Percentiles rank a stretch among this genome's conserved stretches.
Conservation (phyloP, 2,797 vertebrate species). For the Hippopotamyrus pictus region DNA sequence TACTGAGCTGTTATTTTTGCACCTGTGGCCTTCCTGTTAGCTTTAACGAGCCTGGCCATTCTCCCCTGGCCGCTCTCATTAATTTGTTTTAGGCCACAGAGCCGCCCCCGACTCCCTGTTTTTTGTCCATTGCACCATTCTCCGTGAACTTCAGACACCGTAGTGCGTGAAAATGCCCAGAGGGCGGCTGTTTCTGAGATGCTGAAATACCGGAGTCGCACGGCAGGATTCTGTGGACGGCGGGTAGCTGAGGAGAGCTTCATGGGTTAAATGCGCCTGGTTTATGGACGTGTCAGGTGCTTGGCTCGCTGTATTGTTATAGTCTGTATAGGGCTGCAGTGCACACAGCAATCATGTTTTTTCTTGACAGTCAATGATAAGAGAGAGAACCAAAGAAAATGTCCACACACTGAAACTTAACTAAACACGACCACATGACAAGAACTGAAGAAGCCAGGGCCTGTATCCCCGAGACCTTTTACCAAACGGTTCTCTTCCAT, state of each 20-base stretch:
- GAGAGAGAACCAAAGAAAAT: neutral
- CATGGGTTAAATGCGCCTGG: neutral
- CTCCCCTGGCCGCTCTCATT: neutral
- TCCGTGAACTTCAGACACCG: neutral
- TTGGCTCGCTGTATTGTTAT: neutral
- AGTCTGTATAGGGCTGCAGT: neutral
- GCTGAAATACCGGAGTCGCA: neutral
- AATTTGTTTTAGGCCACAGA: neutral
- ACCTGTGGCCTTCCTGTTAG: neutral
- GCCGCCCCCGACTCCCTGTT: neutral
- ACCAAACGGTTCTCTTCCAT: neutral
- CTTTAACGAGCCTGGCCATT: neutral
- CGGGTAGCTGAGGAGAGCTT: neutral
- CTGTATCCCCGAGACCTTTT: neutral
- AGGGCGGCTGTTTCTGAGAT: neutral
- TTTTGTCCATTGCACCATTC: neutral
- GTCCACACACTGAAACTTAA: neutral
- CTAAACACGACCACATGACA: neutral
- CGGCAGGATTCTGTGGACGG: neutral
- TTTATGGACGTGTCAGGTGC: neutral
- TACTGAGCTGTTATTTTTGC: neutral
- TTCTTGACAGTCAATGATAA: neutral
- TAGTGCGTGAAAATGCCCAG: neutral
- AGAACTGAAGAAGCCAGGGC: neutral
- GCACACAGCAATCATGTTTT: neutral